phyloP scores from a whole-genome alignment of 2,888 invertebrate genomes.

The Blastobasis adustella region DNA sequence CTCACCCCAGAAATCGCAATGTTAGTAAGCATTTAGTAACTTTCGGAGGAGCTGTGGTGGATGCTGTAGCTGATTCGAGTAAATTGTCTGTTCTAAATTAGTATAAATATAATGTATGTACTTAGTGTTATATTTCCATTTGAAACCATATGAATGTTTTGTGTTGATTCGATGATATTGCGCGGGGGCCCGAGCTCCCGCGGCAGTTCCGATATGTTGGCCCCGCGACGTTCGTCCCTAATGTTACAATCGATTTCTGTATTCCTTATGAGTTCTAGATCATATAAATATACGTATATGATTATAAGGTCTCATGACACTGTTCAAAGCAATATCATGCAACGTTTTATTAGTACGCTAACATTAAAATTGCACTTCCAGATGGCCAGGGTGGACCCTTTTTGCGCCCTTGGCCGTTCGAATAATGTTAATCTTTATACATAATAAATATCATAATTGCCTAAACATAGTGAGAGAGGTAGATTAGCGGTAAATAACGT shows the following conservation, averaged over 20 bases:
- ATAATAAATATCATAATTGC: slow-evolving; percentile 57
- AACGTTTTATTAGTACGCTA: too few relatives aligned
- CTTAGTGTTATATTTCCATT: slow-evolving; percentile 55
- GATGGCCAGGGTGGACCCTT: too few relatives aligned
- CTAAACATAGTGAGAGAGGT: slow-evolving; percentile 68
- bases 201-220: too few relatives aligned
- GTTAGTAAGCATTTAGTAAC: too few relatives aligned
- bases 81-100: slow-evolving; percentile 47
- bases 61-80: slow-evolving; percentile 31
- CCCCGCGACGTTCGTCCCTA: slow-evolving; percentile 23
- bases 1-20: too few relatives aligned
- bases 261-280: slow-evolving; percentile 69
- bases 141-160: slow-evolving; percentile 48
- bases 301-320: too few relatives aligned
- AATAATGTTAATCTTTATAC: slow-evolving; percentile 52
- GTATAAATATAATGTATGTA: slow-evolving; percentile 56
- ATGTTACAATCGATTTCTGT: slow-evolving; percentile 39
- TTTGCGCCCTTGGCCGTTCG: slow-evolving; percentile 37
- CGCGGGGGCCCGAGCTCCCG: too few relatives aligned
- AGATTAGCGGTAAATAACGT: slow-evolving; percentile 53
- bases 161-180: slow-evolving; percentile 32
- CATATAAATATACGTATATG: slow-evolving; percentile 65
- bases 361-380: too few relatives aligned
- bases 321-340: too few relatives aligned
- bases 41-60: slow-evolving; percentile 16